Percentiles rank a stretch among this genome's conserved stretches.
Evolutionary conservation across 2,888 invertebrate genomes (phyloP).

Genomic region (Germaria angustata): DNA sequence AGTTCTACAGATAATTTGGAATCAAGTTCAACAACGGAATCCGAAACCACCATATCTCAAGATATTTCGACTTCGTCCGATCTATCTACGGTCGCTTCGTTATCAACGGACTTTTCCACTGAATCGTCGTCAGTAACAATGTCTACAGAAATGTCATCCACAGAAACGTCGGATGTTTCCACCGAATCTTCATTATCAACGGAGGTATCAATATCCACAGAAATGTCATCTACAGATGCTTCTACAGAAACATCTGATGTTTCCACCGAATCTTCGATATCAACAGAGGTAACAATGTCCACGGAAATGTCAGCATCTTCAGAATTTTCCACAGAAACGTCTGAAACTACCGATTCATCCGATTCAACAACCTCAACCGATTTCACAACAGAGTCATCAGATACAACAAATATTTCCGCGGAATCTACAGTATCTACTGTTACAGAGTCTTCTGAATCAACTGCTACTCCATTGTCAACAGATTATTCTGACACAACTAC

Average conservation of each 20-base stretch:
- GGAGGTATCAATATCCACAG: constrained; percentile 3
- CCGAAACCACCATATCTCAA: constrained; percentile 21
- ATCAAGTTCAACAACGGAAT: background rate
- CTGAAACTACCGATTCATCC: constrained; percentile 27
- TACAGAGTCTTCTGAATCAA: constrained; percentile 17
- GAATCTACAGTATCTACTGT: constrained; percentile 11
- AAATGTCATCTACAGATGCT: constrained; percentile 11
- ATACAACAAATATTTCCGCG: constrained; percentile 7
- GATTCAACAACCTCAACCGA: constrained; percentile 20
- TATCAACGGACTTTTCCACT: constrained; percentile 20
- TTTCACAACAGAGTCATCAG: constrained; percentile 21
- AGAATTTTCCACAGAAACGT: constrained; percentile 32
- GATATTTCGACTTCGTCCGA: constrained; percentile 59
- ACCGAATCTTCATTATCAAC: constrained; percentile 26
- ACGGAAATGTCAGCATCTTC: constrained; percentile 25
- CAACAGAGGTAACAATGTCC: background rate
- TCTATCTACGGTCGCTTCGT: constrained; percentile 36
- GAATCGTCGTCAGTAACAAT: background rate
- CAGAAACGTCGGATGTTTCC: constrained; percentile 13
- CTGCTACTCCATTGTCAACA: background rate
- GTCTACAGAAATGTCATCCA: constrained; percentile 17
- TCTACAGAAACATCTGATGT: constrained; percentile 42
- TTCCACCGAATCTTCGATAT: constrained; percentile 19
- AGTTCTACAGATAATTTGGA: constrained; percentile 2
- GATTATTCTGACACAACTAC: constrained; percentile 24